These are phyloP conservation scores for Porites rus DNA, from an alignment of 92 coral and sea anemone species.

Conservation along the genomic window DNA sequence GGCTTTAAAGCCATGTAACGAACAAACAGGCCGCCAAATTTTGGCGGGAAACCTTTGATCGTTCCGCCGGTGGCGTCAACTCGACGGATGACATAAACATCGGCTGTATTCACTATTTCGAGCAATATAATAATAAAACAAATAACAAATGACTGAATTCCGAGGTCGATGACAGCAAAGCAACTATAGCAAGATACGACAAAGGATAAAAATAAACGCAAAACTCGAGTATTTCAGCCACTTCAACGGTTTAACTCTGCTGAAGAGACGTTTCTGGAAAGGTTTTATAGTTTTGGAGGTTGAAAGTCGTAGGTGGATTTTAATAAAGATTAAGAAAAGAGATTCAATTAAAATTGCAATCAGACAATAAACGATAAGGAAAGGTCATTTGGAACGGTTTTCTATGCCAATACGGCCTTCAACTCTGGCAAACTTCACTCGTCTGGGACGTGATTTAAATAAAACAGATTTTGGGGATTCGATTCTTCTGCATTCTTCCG, in stretches of 20 bases:
- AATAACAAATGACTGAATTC: neutral
- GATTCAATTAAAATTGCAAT: neutral
- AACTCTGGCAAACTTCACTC: neutral
- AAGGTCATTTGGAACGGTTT: neutral
- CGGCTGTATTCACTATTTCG: neutral
- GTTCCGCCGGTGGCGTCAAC: slow-evolving; percentile 39
- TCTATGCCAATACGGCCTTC: neutral
- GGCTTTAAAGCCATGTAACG: slow-evolving; percentile 18
- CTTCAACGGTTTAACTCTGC: neutral
- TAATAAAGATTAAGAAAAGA: neutral
- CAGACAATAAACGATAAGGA: neutral
- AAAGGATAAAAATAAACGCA: neutral
- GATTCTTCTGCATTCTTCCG: too few relatives aligned
- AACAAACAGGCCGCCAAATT: neutral
- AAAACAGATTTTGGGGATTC: neutral
- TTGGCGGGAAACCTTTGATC: slow-evolving; percentile 32
- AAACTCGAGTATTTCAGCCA: neutral
- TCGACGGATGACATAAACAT: neutral
- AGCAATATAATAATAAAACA: neutral
- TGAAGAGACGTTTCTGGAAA: neutral
- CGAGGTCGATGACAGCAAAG: neutral
- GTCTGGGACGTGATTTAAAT: neutral
- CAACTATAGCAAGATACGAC: neutral
- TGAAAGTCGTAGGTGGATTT: neutral
- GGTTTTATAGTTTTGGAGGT: neutral